phyloP scores from a whole-genome alignment of 1,140 invertebrate genomes.

The Caenorhabditis brenneri region DNA sequence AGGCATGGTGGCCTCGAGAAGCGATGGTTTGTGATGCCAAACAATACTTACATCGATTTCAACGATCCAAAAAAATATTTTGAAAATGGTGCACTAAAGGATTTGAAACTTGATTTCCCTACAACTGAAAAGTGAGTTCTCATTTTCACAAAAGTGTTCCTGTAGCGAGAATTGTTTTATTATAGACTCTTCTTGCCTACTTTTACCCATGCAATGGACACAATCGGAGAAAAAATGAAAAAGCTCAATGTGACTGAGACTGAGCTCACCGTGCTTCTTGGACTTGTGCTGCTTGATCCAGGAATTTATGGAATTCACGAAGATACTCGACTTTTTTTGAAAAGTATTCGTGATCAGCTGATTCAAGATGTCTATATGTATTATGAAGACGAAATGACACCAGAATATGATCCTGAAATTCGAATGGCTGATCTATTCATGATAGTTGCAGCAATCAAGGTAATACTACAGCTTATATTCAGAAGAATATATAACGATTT shows the following conservation, averaged over 20 bases:
- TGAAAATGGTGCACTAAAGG: constrained; percentile 26
- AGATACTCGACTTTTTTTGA: constrained; percentile 32
- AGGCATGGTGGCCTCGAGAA: constrained; percentile 57
- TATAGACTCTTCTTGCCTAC: constrained; percentile 54
- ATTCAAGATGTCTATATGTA: constrained; percentile 55
- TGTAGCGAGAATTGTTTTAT: constrained; percentile 14
- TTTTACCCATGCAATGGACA: constrained; percentile 54
- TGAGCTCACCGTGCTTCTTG: constrained; percentile 48
- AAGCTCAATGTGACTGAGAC: constrained; percentile 51
- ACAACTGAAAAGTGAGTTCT: constrained; percentile 52
- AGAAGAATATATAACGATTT: neutral
- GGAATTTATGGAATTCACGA: constrained; percentile 33
- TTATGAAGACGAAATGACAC: constrained; percentile 49
- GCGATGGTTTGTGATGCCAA: constrained; percentile 59
- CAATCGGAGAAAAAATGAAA: constrained; percentile 51
- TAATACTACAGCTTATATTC: neutral
- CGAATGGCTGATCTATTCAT: constrained; percentile 55
- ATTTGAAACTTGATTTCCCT: constrained; percentile 50
- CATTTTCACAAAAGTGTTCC: neutral
- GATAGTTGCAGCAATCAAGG: constrained; percentile 54
- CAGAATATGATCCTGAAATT: constrained; percentile 50
- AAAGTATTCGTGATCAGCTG: constrained; percentile 51
- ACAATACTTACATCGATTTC: constrained; percentile 56
- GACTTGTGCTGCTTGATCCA: constrained; percentile 50
- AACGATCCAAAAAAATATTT: constrained; percentile 55